Conservation (phyloP, 2,797 vertebrate genomes). For the Falco cherrug region DNA sequence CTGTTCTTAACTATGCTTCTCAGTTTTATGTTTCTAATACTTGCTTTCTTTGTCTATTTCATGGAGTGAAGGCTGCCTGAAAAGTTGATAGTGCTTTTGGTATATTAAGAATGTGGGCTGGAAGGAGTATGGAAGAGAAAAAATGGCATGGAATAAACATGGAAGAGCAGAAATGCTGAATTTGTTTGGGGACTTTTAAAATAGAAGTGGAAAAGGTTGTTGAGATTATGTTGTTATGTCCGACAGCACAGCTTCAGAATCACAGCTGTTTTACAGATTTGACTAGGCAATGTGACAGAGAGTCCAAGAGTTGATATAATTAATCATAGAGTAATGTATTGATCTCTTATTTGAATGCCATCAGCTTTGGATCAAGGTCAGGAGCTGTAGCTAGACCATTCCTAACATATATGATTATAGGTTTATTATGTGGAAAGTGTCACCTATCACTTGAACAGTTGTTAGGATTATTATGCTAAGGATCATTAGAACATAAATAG, state of each 20-base stretch:
- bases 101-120: background rate
- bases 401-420: background rate
- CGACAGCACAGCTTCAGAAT: background rate
- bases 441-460: slow-evolving; percentile 11
- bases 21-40: background rate
- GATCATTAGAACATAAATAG: slow-evolving; percentile 9
- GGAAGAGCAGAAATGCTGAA: background rate
- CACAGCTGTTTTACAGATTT: background rate
- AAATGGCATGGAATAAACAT: background rate
- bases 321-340: background rate
- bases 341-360: background rate
- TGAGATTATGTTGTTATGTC: background rate
- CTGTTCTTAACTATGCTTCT: background rate
- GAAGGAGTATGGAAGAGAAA: background rate
- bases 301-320: background rate
- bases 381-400: background rate
- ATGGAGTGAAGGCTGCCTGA: background rate
- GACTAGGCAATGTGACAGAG: background rate
- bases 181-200: background rate
- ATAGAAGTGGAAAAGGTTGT: background rate
- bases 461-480: background rate
- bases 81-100: background rate
- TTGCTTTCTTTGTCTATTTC: background rate
- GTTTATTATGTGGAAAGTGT: slow-evolving; percentile 20
- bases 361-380: background rate